Percentiles rank a stretch among this genome's conserved stretches.
phyloP scores from a whole-genome alignment of 2,797 vertebrate genomes.

The Liparis tanakae region DNA sequence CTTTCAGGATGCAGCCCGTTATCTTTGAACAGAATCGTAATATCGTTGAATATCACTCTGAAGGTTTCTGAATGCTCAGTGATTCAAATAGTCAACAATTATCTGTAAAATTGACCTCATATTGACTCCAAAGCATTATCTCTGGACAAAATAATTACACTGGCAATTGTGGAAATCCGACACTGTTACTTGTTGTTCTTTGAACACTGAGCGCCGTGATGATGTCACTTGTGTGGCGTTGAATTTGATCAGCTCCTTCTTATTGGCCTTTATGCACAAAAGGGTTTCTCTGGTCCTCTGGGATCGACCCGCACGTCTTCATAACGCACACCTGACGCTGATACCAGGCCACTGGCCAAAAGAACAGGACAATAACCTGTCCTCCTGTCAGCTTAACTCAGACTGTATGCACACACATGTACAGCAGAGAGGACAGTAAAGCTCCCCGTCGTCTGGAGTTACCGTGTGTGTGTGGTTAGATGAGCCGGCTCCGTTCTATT shows the following conservation, averaged over 20 bases:
- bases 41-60: background rate
- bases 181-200: conserved; percentile 12
- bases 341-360: conserved; percentile 15
- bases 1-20: background rate
- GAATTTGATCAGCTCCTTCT: conserved; percentile 19
- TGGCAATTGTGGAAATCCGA: conserved; percentile 16
- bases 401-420: background rate
- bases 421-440: background rate
- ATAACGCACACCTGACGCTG: conserved; percentile 43
- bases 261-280: conserved; percentile 42
- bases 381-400: background rate
- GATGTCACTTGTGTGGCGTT: background rate
- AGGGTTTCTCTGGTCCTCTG: conserved; percentile 20
- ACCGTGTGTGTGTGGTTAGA: conserved; percentile 10
- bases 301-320: conserved; percentile 29
- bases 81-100: background rate
- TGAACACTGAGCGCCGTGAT: background rate
- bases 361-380: background rate
- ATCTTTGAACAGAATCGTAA: no score
- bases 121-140: background rate
- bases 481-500: conserved; percentile 3
- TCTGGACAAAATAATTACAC: background rate
- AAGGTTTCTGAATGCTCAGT: background rate
- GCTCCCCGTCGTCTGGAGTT: background rate
- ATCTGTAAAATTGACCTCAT: background rate